Conservation (phyloP, 2,797 vertebrate species). For the Myripristis jacobus region DNA sequence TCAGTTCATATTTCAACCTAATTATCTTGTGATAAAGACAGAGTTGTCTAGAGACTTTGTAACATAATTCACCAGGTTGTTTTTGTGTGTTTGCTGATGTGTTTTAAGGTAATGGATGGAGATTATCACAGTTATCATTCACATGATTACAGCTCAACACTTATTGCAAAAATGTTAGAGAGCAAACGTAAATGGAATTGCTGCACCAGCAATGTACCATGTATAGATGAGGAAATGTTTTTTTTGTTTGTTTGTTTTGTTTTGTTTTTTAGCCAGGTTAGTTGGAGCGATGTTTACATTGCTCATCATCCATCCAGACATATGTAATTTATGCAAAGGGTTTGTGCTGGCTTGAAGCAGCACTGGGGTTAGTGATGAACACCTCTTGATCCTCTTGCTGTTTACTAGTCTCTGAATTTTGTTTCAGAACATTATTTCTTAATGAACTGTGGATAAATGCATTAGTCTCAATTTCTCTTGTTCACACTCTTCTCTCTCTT, state of each 20-base stretch:
- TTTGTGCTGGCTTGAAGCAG: neutral
- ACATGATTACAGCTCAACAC: conserved; percentile 32
- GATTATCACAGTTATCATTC: conserved; percentile 56
- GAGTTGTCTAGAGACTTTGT: conserved; percentile 36
- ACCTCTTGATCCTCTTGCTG: neutral
- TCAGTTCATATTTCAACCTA: conserved; percentile 74
- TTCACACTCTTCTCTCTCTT: neutral
- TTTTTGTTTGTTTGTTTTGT: no score
- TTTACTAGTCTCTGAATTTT: neutral
- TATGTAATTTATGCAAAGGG: neutral
- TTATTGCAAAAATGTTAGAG: conserved; percentile 17
- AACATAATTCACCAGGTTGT: conserved; percentile 47
- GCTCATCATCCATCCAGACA: neutral
- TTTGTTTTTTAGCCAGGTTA: no score
- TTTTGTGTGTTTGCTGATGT: conserved; percentile 31
- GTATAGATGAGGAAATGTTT: no score
- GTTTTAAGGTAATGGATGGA: conserved; percentile 29
- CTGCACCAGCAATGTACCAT: neutral
- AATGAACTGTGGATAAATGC: neutral
- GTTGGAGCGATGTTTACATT: no score
- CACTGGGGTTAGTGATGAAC: neutral
- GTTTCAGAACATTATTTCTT: no score
- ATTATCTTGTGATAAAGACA: conserved; percentile 55
- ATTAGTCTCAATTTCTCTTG: neutral
- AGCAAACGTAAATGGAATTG: neutral